Conservation (phyloP, 2,113 vertebrate genomes). For the Peucedramus taeniatus region DNA sequence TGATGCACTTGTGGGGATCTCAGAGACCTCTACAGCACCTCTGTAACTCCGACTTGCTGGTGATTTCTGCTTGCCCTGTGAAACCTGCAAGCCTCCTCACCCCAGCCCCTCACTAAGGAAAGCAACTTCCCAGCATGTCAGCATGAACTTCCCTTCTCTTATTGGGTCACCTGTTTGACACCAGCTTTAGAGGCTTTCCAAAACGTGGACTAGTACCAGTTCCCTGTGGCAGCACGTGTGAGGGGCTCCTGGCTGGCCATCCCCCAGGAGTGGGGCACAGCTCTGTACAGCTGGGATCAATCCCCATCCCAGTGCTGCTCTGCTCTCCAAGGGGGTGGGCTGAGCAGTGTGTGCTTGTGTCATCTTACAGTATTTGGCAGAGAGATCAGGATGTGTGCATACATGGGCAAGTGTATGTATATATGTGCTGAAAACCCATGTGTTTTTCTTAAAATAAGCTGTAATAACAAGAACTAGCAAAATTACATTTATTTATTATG, state of each 20-base stretch:
- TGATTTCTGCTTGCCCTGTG: neutral
- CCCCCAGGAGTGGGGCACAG: neutral
- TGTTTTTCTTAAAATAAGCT: neutral
- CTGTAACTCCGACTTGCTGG: neutral
- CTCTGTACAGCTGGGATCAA: neutral
- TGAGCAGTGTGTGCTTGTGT: neutral
- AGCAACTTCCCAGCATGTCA: rapidly evolving
- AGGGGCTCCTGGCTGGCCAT: neutral
- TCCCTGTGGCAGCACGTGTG: neutral
- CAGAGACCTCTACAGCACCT: neutral
- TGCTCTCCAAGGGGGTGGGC: neutral
- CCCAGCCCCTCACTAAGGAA: rapidly evolving
- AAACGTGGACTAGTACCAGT: neutral
- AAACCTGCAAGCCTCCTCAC: neutral
- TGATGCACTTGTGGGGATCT: neutral
- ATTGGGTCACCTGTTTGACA: neutral
- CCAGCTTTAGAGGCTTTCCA: neutral
- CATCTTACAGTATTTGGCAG: neutral
- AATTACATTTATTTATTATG: neutral
- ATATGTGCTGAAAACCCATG: neutral
- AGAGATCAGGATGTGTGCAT: neutral
- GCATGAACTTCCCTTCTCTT: neutral
- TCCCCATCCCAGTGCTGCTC: neutral
- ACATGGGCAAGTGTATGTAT: neutral
- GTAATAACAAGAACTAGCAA: neutral